Conservation (phyloP, 2,797 vertebrate genomes). For the Cyclura pinguis region DNA sequence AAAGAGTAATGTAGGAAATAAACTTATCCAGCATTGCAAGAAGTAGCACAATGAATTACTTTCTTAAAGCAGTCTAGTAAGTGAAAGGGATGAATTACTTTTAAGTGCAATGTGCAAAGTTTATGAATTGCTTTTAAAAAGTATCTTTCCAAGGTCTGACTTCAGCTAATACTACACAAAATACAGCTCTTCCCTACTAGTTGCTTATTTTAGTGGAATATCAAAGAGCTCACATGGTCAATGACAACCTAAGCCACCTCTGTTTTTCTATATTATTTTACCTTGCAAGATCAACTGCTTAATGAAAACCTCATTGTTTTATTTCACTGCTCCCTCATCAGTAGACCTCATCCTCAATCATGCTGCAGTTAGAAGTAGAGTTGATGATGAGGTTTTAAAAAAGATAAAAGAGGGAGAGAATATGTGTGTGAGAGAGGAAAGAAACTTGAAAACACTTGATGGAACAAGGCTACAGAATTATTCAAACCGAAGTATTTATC, state of each 20-base stretch:
- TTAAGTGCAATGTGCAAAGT: no score
- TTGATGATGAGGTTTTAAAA: background rate
- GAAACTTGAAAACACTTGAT: conserved; percentile 3
- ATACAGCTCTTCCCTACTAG: no score
- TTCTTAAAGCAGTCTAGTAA: no score
- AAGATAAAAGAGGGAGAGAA: no score
- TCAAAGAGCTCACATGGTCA: background rate
- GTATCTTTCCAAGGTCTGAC: background rate
- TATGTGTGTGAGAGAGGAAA: background rate
- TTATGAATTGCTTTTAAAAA: no score
- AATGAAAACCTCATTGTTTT: background rate
- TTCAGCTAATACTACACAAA: background rate
- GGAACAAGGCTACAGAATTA: background rate
- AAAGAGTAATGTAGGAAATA: no score
- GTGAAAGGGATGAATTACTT: no score
- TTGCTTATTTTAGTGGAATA: background rate
- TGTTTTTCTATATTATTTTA: background rate
- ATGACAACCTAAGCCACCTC: background rate
- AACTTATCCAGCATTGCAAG: no score
- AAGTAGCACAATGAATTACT: no score
- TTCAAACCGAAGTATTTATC: background rate
- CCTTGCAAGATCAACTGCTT: background rate
- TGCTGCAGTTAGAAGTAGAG: background rate
- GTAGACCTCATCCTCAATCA: background rate
- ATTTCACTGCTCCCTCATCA: background rate